A percentile compares a stretch with the other conserved stretches of the same genome.
These are phyloP conservation scores for Auanema sp. DNA, from an alignment of 2,888 invertebrate genomes.

Conservation along the genomic window DNA sequence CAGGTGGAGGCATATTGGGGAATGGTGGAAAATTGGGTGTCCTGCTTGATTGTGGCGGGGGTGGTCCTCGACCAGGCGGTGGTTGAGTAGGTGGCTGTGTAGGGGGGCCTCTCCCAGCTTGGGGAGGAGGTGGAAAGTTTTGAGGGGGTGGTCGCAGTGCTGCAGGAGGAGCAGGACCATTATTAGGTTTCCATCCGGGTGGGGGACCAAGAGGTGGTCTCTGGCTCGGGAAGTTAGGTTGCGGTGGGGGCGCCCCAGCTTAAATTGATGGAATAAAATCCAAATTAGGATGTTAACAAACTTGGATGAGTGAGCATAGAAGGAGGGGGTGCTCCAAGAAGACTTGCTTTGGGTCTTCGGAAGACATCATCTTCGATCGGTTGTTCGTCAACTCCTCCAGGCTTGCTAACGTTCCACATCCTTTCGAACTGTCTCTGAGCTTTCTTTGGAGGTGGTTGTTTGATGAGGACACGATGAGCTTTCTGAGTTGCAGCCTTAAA, in stretches of 20 bases:
- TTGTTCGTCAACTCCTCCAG: conserved; percentile 14
- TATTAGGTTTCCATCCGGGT: conserved; percentile 16
- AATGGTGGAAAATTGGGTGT: neutral
- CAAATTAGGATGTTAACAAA: neutral
- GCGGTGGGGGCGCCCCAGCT: conserved; percentile 14
- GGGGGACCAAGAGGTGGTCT: conserved; percentile 12
- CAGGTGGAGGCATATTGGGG: neutral
- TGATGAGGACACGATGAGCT: conserved; percentile 57
- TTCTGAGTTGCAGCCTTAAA: conserved; percentile 24
- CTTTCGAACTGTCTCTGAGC: conserved; percentile 63
- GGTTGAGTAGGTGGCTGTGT: conserved; percentile 1
- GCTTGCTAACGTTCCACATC: conserved; percentile 57
- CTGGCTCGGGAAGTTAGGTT: conserved; percentile 23
- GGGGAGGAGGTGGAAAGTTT: conserved; percentile 4
- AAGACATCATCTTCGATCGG: conserved; percentile 12
- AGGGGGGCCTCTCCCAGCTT: neutral
- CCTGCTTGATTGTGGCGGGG: conserved; percentile 7
- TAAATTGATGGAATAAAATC: neutral
- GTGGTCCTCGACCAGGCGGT: neutral
- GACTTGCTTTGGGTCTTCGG: conserved; percentile 22
- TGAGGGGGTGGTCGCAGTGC: neutral
- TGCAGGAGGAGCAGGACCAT: conserved; percentile 12
- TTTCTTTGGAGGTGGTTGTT: conserved; percentile 62
- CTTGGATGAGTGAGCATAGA: conserved; percentile 18
- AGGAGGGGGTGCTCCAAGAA: conserved; percentile 28